Evolutionary conservation across 2,113 vertebrate genomes (phyloP), one percentile per base, ranked within the genome.

Genomic region (Thunnus thynnus): DNA sequence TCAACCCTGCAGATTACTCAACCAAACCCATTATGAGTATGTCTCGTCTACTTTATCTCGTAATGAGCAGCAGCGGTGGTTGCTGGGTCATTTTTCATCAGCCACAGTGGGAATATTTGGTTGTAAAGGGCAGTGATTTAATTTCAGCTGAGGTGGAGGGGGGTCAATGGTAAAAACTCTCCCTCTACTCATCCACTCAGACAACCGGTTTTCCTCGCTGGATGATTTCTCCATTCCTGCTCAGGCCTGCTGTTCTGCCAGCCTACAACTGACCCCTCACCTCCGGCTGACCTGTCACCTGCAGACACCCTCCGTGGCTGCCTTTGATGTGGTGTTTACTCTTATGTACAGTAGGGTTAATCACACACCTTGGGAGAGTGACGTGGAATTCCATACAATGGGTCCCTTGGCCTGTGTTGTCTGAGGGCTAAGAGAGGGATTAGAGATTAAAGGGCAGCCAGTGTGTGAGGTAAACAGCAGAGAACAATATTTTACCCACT

Each of bases 331-430:
- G 13, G 1, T 92, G 88, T 92, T 93, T 90, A 66, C 84, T 85
- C 92, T 83, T 86, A 86, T 90, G 90, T 94, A 95, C 94, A 95
- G 94, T 95, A 94, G 91, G 94, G 93, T 94, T 94, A 93, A 90
- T 82, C 91, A 92, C 92, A 94, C 94, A 93, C 92, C 91, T 92
- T 84, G 70, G 89, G 90, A 83, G 82, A 61, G 77, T 69, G 48
- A 79, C 56, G 68, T 83, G 71, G 80, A 86, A 85, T 87, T 78
- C 80, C 88, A 93, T 83, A 95, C 94, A 95, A 96, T 93, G 88
- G 90, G 58, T 58, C 68, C 20, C 8, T 76, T 85, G 82, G 84
- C 84, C 74, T 6, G 22, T 91, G 90, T 93, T 93, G 94, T 94
- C 91, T 92, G 91, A 93, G 78, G 84, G 84, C 81, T 84, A 65